Evolutionary conservation across 2,888 invertebrate genomes (phyloP).

Genomic region (Caenorhabditis sp.): DNA sequence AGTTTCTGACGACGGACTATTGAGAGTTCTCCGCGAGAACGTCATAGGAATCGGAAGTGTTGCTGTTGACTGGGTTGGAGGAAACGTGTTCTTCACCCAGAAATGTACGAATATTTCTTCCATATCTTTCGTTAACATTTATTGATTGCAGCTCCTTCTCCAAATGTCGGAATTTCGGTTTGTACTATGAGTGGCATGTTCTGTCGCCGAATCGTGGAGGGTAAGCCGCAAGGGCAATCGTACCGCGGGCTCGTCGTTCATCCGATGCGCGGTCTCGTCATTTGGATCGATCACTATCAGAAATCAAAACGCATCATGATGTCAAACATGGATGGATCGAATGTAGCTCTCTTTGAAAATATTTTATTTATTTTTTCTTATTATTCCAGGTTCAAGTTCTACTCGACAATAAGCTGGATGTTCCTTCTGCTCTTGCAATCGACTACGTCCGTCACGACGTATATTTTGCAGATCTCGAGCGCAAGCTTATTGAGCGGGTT

Average conservation of each 20-base stretch:
- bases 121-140: neutral
- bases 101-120: conserved; percentile 42
- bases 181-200: conserved; percentile 68
- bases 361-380: neutral
- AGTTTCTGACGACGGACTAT: conserved; percentile 39
- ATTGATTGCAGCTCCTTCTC: conserved; percentile 63
- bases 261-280: conserved; percentile 66
- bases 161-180: conserved; percentile 64
- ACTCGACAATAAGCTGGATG: conserved; percentile 68
- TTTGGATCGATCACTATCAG: conserved; percentile 67
- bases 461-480: conserved; percentile 71
- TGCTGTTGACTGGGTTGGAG: conserved; percentile 72
- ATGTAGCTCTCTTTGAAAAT: conserved; percentile 84
- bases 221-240: conserved; percentile 29
- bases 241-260: conserved; percentile 71
- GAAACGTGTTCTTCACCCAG: conserved; percentile 69
- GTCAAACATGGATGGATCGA: conserved; percentile 95
- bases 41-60: conserved; percentile 66
- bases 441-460: conserved; percentile 71
- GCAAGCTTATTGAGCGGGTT: conserved; percentile 71
- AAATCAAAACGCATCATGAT: conserved; percentile 92
- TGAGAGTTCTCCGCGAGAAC: conserved; percentile 64
- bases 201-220: conserved; percentile 67
- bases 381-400: conserved; percentile 64
- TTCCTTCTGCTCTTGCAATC: conserved; percentile 69